Evolutionary conservation across 1,140 invertebrate genomes (phyloP).

Genomic region (Pantala flavescens): DNA sequence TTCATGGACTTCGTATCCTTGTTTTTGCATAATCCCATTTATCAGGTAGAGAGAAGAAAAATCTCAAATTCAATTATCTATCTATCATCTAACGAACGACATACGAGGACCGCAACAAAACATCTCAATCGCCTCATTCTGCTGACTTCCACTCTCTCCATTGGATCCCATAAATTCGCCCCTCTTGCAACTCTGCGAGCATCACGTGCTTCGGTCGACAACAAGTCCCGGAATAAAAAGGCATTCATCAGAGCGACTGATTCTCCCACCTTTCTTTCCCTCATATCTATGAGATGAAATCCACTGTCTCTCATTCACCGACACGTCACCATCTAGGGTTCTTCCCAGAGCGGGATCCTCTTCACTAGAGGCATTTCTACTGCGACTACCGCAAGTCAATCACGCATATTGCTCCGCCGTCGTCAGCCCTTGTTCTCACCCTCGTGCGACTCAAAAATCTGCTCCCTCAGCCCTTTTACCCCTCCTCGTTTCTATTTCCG

Average conservation of each 20-base stretch:
- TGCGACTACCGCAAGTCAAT: background rate
- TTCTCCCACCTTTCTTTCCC: background rate
- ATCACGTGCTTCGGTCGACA: background rate
- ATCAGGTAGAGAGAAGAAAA: too few relatives aligned
- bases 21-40: too few relatives aligned
- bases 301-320: background rate
- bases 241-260: background rate
- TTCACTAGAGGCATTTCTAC: background rate
- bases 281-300: background rate
- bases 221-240: background rate
- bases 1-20: too few relatives aligned
- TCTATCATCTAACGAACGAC: too few relatives aligned
- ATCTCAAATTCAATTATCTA: too few relatives aligned
- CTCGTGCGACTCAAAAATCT: background rate
- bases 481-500: background rate
- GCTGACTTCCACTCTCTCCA: too few relatives aligned
- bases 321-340: background rate
- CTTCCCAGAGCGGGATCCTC: background rate
- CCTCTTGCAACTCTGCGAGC: background rate
- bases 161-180: too few relatives aligned
- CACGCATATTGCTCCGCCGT: background rate
- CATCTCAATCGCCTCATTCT: too few relatives aligned
- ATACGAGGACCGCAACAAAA: too few relatives aligned
- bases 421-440: background rate
- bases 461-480: background rate